Evolutionary conservation across 2,797 vertebrate genomes (phyloP), one percentile per base, ranked within the genome.

Genomic region (Chiroxiphia lanceolata): DNA sequence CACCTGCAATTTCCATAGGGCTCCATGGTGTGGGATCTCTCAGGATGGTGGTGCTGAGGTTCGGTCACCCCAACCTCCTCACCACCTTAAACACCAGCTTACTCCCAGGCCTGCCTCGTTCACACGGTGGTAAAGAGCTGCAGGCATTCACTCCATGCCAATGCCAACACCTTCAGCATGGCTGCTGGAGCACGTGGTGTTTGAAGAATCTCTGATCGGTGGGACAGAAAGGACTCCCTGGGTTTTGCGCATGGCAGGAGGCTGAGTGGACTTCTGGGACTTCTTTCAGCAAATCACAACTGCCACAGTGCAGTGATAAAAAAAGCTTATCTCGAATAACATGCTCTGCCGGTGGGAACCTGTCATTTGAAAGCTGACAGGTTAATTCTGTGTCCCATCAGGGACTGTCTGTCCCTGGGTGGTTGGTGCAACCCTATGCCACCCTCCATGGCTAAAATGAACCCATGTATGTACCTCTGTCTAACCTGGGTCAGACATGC

Each of bases 151-250:
- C 3, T 5, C 33, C 18, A 1, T 45, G 44, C 42, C 4, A 1
- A 11, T 69, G 78, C 61, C 9, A 2, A 12, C 42, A 9, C 21
- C 34, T 71, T 44, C 4, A 0, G 36, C 2, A 0, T 22, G 79
- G 53, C 64, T 92, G 54, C 18, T 1, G 1, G 70, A n/a, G 16
- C 4, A 1, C 0, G 1, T 19, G 61, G 23, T 27, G 19, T 21
- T 70, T 54, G 34, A 48, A 38, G 8, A 77, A 33, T 9, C 59
- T 25, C 22, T 2, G 6, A 10, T 9, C 0, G 0, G n/a, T 63
- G 31, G 42, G 34, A 56, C 50, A 75, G 44, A 54, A 72, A 67
- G 53, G 11, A 4, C 27, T 53, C 26, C 33, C 60, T 19, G 63
- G 5, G 3, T 53, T 57, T 54, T 86, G 69, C 2, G 0, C 51